These are phyloP conservation scores for Reinhardtius hippoglossoides DNA, from an alignment of 2,113 vertebrate species.

Conservation along the genomic window DNA sequence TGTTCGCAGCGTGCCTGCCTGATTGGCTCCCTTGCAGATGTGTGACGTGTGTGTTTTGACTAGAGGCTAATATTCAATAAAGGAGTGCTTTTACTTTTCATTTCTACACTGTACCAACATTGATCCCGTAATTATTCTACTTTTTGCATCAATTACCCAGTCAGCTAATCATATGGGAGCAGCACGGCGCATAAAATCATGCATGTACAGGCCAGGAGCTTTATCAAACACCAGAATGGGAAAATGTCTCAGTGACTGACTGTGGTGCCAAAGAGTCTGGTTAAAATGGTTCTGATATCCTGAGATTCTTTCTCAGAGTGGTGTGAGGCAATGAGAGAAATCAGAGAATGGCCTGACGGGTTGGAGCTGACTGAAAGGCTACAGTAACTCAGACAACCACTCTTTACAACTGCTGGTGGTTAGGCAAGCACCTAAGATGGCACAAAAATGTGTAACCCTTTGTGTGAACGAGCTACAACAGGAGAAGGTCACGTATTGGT, in stretches of 20 bases:
- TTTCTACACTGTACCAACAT: background rate
- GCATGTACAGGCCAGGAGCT: background rate
- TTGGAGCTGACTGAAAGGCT: background rate
- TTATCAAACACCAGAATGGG: background rate
- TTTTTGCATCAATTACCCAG: background rate
- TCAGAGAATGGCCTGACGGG: too few species aligned
- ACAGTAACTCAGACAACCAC: too few species aligned
- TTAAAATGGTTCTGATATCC: background rate
- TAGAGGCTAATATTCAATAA: slow-evolving; percentile 1
- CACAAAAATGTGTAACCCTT: too few species aligned
- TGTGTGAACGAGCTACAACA: too few species aligned
- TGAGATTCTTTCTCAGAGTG: background rate
- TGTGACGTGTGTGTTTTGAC: slow-evolving; percentile 34
- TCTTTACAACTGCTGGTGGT: too few species aligned
- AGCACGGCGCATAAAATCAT: background rate
- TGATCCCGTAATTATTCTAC: background rate
- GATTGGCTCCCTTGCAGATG: slow-evolving; percentile 33
- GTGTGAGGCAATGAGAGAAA: background rate
- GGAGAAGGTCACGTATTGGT: too few species aligned
- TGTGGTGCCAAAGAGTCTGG: too few species aligned
- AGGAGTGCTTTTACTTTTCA: background rate
- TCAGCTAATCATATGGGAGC: background rate
- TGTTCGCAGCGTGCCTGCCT: slow-evolving; percentile 70
- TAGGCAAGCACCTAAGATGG: too few species aligned
- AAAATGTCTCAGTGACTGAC: background rate